Base-by-base conservation (phyloP, 2,888 invertebrate species). In the Agrotis ipsilon region DNA sequence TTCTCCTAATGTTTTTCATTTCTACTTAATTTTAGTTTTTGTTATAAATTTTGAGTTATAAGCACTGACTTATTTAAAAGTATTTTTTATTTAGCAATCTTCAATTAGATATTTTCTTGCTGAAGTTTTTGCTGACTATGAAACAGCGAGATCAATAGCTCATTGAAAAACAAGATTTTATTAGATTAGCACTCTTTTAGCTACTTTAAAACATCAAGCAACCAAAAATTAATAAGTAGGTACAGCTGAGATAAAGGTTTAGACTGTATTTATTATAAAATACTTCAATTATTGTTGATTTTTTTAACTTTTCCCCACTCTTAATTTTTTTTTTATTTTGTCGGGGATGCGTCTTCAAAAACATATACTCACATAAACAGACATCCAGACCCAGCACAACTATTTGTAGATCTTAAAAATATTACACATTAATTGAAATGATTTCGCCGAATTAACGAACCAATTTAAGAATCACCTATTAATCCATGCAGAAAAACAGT, bases 401-500 rank as follows among this genome's bases (percentile, higher is more conserved):
- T 32, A 32, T 0, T 1, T 9, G 9, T 39, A 39, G 39, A 39
- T 39, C 9, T 39, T 39, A 39, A 39, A 39, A 39, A 39, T 39
- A 39, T 39, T n/a, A n/a, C 39, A 11, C 9, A 9, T 32, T 32
- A 32, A 32, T 39, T 39, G 39, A 51, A 68, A 55, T 3, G 18
- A 55, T 49, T 76, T 68, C 39, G 58, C 19, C 16, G 21, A 43
- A 49, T 45, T 54, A 51, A 57, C 45, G 4, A 39, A 55, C 55
- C 27, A 72, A 59, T 54, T 11, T n/a, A 27, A 54, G 60, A 70
- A 49, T 46, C 63, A 46, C 21, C 46, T 60, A 62, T 67, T 55
- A 68, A 61, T 55, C 27, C 51, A 46, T 62, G 68, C 60, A 1
- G 7, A 88, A 89, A 90, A 92, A 91, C 92, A 92, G 90, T 91